phyloP scores from a whole-genome alignment of 2,113 vertebrate species.

The Hymenochirus boettgeri region DNA sequence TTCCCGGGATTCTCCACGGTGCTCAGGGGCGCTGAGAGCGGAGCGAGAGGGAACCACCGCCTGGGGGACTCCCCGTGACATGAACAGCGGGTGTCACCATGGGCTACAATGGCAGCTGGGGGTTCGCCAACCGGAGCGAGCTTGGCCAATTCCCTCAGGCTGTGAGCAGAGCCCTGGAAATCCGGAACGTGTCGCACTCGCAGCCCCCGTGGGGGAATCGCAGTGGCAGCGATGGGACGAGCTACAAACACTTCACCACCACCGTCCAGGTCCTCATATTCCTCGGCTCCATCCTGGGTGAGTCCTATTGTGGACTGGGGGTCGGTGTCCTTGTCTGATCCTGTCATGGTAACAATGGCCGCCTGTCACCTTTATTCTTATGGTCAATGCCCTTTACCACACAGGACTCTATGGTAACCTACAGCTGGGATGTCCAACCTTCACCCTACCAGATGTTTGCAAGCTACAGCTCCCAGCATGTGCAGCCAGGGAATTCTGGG shows the following conservation, averaged over 20 bases:
- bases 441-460: too few relatives aligned
- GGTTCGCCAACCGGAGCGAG: conserved; percentile 25
- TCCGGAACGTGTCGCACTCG: conserved; percentile 23
- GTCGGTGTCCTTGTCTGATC: too few relatives aligned
- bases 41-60: conserved; percentile 10
- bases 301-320: too few relatives aligned
- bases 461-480: too few relatives aligned
- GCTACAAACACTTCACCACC: conserved; percentile 37
- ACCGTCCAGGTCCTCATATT: conserved; percentile 31
- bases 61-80: background rate
- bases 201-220: conserved; percentile 25
- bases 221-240: conserved; percentile 23
- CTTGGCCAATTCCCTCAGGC: conserved; percentile 6
- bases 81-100: conserved; percentile 16
- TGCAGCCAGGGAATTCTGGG: too few relatives aligned
- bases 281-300: conserved; percentile 34
- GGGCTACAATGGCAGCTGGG: conserved; percentile 30
- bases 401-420: too few relatives aligned
- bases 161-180: conserved; percentile 10
- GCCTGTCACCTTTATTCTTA: too few relatives aligned
- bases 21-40: conserved; percentile 18
- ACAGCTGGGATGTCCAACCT: too few relatives aligned
- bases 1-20: conserved; percentile 10
- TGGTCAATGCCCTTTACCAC: too few relatives aligned
- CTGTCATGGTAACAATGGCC: too few relatives aligned